Evolutionary conservation across 2,113 vertebrate species (phyloP).

Genomic region (Lates calcarifer): DNA sequence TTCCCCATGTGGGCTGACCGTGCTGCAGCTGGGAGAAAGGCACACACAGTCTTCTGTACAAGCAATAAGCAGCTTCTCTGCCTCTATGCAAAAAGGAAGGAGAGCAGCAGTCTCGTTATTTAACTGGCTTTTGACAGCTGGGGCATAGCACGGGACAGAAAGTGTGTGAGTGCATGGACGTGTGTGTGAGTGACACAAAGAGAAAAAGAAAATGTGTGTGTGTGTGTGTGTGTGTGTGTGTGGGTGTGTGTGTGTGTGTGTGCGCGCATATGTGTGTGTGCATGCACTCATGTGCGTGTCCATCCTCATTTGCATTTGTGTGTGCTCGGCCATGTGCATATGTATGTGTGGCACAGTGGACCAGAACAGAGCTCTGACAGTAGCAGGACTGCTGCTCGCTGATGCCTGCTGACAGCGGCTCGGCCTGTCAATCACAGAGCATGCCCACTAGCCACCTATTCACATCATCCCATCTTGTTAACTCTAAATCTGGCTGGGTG

Average conservation of each 20-base stretch:
- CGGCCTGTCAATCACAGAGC: constrained; percentile 91
- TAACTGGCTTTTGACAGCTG: constrained; percentile 96
- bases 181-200: constrained; percentile 35
- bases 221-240: not conserved
- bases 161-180: constrained; percentile 67
- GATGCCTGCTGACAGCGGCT: constrained; percentile 92
- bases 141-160: constrained; percentile 92
- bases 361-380: constrained; percentile 98
- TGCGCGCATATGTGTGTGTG: constrained; percentile 12
- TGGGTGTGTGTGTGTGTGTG: constrained; percentile 36
- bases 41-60: constrained; percentile 32
- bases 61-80: constrained; percentile 59
- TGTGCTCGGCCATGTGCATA: constrained; percentile 75
- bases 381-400: constrained; percentile 93
- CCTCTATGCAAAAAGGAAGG: constrained; percentile 64
- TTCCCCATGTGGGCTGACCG: constrained; percentile 59
- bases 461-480: constrained; percentile 80
- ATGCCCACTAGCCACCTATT: constrained; percentile 72
- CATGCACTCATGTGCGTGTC: constrained; percentile 44
- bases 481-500: constrained; percentile 67
- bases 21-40: constrained; percentile 48
- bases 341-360: constrained; percentile 95
- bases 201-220: not conserved
- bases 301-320: constrained; percentile 73
- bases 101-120: constrained; percentile 92